A percentile compares a stretch with the other conserved stretches of the same genome.
Evolutionary conservation across 2,113 vertebrate genomes (phyloP).

Genomic region (Saccopteryx bilineata): DNA sequence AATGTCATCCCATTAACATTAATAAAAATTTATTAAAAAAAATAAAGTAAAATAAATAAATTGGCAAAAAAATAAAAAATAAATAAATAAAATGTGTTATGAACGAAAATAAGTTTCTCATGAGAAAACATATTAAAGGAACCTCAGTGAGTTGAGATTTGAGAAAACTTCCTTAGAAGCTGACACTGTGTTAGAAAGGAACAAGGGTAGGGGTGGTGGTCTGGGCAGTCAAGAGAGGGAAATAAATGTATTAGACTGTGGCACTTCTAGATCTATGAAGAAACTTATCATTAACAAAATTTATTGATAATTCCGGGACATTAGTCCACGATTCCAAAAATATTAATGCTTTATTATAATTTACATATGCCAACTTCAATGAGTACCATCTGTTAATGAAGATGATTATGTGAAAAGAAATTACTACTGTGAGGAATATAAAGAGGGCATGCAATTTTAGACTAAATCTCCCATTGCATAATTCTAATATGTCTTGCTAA

Average conservation of each 20-base stretch:
- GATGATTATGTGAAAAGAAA: not conserved
- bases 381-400: not conserved
- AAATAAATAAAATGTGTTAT: not conserved
- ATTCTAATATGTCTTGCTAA: slow-evolving; percentile 3
- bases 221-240: not conserved
- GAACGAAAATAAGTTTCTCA: not conserved
- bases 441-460: not conserved
- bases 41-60: too few relatives aligned
- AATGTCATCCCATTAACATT: too few relatives aligned
- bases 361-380: not conserved
- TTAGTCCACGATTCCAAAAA: not conserved
- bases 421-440: not conserved
- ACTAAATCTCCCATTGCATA: not conserved
- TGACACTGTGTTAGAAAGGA: not conserved
- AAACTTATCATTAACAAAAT: not conserved
- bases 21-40: too few relatives aligned
- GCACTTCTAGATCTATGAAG: not conserved
- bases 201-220: rapidly evolving
- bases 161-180: not conserved
- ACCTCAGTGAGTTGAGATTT: not conserved
- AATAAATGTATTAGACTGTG: too few relatives aligned
- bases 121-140: not conserved
- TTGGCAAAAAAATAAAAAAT: not conserved
- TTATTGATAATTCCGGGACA: not conserved
- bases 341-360: not conserved